Evolutionary conservation across 2,113 vertebrate species (phyloP), one percentile per base, ranked within the genome.

Genomic region (Grammomys surdaster): DNA sequence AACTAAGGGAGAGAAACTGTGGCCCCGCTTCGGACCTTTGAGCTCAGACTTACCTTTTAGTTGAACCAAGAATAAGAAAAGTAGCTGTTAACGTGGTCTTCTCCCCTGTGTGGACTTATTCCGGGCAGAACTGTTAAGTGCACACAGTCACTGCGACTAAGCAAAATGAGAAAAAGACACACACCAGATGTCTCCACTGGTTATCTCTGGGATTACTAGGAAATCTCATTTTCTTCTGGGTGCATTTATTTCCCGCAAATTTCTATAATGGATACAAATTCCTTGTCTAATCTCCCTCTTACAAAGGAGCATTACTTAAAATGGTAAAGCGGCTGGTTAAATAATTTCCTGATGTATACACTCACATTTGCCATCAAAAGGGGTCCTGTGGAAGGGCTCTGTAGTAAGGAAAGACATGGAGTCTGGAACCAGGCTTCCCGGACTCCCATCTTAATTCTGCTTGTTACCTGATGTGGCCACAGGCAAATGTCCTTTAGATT

Each of bases 181-280:
- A 56, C 9, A 14, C 16, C 75, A 91, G 63, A 54, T 63, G 48
- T 22, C 17, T 24, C 65, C 36, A 60, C 46, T 10, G 20, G 1
- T 82, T 51, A 31, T 89, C 36, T 93, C 88, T 70, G 31, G 24
- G 17, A 75, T 87, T 82, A 75, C 36, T 0, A 14, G 31, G n/a
- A 82, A 88, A 77, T 51, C 94, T 78, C 46, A 40, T 56, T 87
- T 96, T 93, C 84, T 94, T 88, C 89, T 93, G 28, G 24, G 78
- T 77, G 31, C 14, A 93, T 96, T 95, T 65, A 82, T 89, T 75
- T 40, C 12, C 43, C 46, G 36, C 13, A 54, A n/a, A 56, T 87
- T 75, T 93, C 56, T 87, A 54, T 8, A 78, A 33, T 65, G 26
- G 46, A 77, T 36, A 56, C 40, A 75, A 77, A 85, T 90, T 91